phyloP scores from a whole-genome alignment of 2,888 invertebrate genomes.

The Alentia gelatinosa region DNA sequence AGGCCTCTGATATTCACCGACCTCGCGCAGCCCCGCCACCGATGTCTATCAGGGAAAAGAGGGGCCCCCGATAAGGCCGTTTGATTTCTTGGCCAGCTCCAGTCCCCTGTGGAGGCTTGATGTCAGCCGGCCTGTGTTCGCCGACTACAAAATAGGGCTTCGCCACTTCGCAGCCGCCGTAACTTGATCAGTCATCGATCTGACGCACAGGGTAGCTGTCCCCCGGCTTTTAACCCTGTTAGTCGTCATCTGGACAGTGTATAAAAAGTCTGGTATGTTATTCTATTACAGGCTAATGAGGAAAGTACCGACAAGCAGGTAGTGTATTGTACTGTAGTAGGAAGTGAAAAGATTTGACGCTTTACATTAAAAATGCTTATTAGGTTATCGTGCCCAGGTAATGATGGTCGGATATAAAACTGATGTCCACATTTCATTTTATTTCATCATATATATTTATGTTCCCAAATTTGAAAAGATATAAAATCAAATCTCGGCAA shows the following conservation, averaged over 20 bases:
- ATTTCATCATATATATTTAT: too few species aligned
- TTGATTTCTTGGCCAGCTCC: slow-evolving; percentile 38
- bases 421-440: too few species aligned
- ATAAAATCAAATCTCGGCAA: too few species aligned
- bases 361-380: too few species aligned
- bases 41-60: slow-evolving; percentile 30
- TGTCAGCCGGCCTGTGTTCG: slow-evolving; percentile 35
- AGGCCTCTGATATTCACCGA: not conserved
- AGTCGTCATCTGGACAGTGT: not conserved
- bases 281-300: too few species aligned
- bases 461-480: too few species aligned
- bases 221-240: not conserved
- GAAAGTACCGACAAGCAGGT: too few species aligned
- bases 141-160: slow-evolving; percentile 40
- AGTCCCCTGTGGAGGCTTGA: slow-evolving; percentile 21
- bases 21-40: not conserved
- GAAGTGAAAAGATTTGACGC: too few species aligned
- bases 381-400: too few species aligned
- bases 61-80: not conserved
- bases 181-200: slow-evolving; percentile 32
- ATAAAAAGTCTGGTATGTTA: too few species aligned
- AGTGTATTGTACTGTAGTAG: too few species aligned
- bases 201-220: not conserved
- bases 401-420: too few species aligned
- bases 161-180: not conserved